Evolutionary conservation across 2,888 invertebrate species (phyloP), one percentile per base, ranked within the genome.

Genomic region (Andrena minutula): DNA sequence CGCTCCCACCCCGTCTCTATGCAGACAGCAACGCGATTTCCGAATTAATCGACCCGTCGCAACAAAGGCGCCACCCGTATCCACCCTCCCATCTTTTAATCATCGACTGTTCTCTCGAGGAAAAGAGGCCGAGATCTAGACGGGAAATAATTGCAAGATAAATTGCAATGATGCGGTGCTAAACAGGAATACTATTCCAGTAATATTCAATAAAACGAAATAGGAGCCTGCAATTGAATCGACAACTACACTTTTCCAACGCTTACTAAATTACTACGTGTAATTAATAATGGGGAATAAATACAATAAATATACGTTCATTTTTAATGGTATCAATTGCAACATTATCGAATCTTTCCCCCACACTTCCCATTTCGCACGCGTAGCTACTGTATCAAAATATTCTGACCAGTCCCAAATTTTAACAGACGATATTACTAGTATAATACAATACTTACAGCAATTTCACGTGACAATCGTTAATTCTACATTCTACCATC

Each of bases 21-120:
- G 75, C 71, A 74, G 65, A 66, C 65, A 47, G 30, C 70, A 58
- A 51, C 61, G 30, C 60, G 81, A 60, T 78, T 78, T 71, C 61
- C 68, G 70, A 68, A 83, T 82, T 64, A 73, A 82, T 77, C 71
- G 65, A 41, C 12, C 61, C 49, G 1, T n/a, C 20, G 28, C 2
- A 28, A 74, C 12, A 64, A 61, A 60, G 60, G 12, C 8, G n/a
- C 47, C 47, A 8, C 51, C 10, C 12, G 2, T n/a, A 41, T 20
- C n/a, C 32, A 65, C 12, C 26, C 30, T 16, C 23, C 47, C n/a
- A 30, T 23, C 30, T 30, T 26, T 60, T 49, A 32, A 61, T 56
- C 56, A 58, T 64, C 12, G n/a, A 2, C 30, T 32, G 71, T 16
- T 10, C 12, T 63, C 41, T 41, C 23, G 26, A 26, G 3, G 23